phyloP scores from a whole-genome alignment of 2,888 invertebrate genomes.

The Barypeithes pellucidus region DNA sequence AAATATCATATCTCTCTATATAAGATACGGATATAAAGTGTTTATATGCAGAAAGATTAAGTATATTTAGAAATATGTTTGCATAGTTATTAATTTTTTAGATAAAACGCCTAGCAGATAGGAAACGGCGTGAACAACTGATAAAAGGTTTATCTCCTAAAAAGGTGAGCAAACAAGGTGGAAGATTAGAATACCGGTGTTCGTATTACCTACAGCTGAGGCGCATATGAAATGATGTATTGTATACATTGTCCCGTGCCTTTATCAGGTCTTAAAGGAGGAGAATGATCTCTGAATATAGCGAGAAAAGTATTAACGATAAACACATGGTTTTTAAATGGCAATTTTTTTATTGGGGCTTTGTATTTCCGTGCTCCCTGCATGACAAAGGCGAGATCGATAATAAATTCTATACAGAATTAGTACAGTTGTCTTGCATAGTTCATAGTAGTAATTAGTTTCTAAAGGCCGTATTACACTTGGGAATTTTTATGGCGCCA shows the following conservation, averaged over 20 bases:
- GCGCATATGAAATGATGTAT: background rate
- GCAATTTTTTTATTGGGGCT: too few species aligned
- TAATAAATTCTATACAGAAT: too few species aligned
- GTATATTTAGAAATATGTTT: conserved; percentile 35
- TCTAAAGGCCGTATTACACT: too few species aligned
- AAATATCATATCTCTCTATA: background rate
- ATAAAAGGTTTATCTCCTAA: conserved; percentile 36
- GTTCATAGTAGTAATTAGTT: too few species aligned
- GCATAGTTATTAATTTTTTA: conserved; percentile 37
- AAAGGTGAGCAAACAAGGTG: conserved; percentile 20
- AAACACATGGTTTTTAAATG: too few species aligned
- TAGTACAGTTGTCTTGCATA: too few species aligned
- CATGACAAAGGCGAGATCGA: too few species aligned
- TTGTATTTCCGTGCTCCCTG: too few species aligned
- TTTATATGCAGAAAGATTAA: conserved; percentile 31
- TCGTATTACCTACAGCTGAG: background rate
- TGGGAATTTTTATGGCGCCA: too few species aligned
- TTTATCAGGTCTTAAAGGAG: conserved; percentile 9
- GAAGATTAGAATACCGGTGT: background rate
- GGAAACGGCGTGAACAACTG: conserved; percentile 14
- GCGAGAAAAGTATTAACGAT: background rate
- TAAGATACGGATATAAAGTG: conserved; percentile 17
- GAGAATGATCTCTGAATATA: background rate
- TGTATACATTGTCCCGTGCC: background rate
- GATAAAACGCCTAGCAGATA: conserved; percentile 35